Conservation (phyloP, 1,140 invertebrate species). For the Aricia agestis region DNA sequence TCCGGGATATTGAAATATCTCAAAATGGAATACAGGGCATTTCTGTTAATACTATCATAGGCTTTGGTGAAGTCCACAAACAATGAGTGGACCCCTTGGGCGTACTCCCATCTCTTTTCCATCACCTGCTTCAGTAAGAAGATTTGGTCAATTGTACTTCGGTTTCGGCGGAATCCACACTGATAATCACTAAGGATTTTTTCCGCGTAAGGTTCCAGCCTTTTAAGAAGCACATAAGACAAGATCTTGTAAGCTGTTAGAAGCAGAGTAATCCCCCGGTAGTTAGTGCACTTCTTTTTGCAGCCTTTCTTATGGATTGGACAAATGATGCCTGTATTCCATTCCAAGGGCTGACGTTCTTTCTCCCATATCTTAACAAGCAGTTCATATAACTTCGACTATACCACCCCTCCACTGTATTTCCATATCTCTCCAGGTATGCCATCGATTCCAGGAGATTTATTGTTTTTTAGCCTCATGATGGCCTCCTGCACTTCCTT, state of each 20-base stretch:
- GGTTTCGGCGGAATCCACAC: constrained; percentile 25
- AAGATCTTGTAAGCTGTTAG: no score
- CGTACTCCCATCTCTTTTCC: constrained; percentile 30
- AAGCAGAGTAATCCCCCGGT: neutral
- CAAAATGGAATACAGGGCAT: neutral
- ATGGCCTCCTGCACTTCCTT: neutral
- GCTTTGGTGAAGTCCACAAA: constrained; percentile 29
- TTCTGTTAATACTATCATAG: constrained; percentile 24
- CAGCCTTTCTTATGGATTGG: neutral
- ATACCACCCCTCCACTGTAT: neutral
- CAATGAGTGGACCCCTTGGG: constrained; percentile 21
- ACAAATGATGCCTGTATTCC: neutral
- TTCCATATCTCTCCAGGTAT: neutral
- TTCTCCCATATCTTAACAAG: neutral
- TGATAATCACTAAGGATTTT: constrained; percentile 15
- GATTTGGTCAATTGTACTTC: constrained; percentile 25
- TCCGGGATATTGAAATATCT: no score
- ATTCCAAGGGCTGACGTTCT: neutral
- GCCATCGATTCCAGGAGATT: neutral
- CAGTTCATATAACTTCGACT: neutral
- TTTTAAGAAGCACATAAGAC: neutral
- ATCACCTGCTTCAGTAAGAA: constrained; percentile 28
- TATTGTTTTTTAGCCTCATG: neutral
- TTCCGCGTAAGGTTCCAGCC: constrained; percentile 9
- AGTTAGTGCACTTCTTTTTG: neutral